phyloP scores from a whole-genome alignment of 2,888 invertebrate species.

The Bombylius discolor region DNA sequence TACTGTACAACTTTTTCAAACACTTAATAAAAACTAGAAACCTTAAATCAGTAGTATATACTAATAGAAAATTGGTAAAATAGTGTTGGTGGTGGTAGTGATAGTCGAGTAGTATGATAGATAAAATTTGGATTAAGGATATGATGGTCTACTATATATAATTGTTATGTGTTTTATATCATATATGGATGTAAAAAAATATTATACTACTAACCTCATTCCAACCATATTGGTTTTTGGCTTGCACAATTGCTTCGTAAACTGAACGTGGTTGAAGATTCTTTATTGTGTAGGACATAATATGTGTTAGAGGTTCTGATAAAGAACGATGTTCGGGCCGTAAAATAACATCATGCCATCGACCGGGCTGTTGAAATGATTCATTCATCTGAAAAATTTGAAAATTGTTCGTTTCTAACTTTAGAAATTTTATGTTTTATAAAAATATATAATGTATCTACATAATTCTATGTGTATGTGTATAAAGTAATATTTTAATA shows the following conservation, averaged over 20 bases:
- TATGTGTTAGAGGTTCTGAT: constrained; percentile 39
- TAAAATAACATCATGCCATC: constrained; percentile 50
- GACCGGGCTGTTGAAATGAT: constrained; percentile 55
- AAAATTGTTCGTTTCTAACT: not conserved
- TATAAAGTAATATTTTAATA: too few species aligned
- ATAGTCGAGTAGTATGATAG: too few species aligned
- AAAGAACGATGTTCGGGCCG: constrained; percentile 35
- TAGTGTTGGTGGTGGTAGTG: too few species aligned
- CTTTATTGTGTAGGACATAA: constrained; percentile 51
- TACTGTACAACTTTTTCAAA: too few species aligned
- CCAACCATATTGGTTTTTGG: constrained; percentile 63
- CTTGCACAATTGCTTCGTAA: constrained; percentile 61
- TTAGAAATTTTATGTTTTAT: not conserved
- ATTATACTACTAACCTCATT: constrained; percentile 43
- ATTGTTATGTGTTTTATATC: too few species aligned
- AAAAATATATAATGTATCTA: not conserved
- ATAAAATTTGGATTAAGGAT: too few species aligned
- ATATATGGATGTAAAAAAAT: not conserved
- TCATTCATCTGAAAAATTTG: constrained; percentile 47
- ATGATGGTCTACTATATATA: too few species aligned
- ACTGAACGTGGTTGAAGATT: constrained; percentile 51
- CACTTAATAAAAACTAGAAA: too few species aligned
- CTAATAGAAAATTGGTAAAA: too few species aligned
- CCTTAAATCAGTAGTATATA: too few species aligned
- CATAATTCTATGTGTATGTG: not conserved